Conservation (phyloP, 2,113 vertebrate species). For the Heteronetta atricapilla region DNA sequence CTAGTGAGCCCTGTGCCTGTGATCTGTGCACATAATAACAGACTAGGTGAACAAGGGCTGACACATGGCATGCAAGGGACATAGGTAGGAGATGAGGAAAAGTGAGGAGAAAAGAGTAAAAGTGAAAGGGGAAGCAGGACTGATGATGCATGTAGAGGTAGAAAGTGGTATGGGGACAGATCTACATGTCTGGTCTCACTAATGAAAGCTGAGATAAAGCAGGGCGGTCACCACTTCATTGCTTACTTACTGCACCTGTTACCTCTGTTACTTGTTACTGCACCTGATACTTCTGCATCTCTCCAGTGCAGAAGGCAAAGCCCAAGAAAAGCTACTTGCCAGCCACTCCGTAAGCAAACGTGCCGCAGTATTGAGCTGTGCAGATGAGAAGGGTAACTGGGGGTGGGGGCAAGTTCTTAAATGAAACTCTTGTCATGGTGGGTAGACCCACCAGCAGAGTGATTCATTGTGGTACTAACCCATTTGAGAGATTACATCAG, state of each 20-base stretch:
- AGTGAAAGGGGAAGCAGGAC: not conserved
- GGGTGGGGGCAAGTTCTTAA: not conserved
- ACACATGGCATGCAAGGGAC: rapidly evolving
- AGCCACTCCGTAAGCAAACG: not conserved
- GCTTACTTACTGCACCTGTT: too few species aligned
- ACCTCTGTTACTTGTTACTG: too few species aligned
- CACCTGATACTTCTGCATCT: not conserved
- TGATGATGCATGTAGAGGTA: not conserved
- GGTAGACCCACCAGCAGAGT: not conserved
- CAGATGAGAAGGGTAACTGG: not conserved
- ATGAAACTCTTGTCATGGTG: not conserved
- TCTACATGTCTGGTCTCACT: not conserved
- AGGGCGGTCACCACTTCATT: not conserved
- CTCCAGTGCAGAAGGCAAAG: not conserved
- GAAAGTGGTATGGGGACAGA: not conserved
- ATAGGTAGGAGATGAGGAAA: not conserved
- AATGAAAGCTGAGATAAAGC: not conserved
- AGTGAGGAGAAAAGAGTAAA: not conserved
- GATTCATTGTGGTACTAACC: not conserved
- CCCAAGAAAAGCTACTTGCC: rapidly evolving
- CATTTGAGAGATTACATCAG: not conserved
- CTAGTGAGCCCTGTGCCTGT: not conserved
- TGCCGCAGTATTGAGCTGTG: not conserved
- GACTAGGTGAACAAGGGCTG: not conserved
- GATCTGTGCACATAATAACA: not conserved